A percentile compares a stretch with the other conserved stretches of the same genome.
These are phyloP conservation scores for Hippocampus abdominalis DNA, from an alignment of 2,113 vertebrate genomes.

Conservation along the genomic window DNA sequence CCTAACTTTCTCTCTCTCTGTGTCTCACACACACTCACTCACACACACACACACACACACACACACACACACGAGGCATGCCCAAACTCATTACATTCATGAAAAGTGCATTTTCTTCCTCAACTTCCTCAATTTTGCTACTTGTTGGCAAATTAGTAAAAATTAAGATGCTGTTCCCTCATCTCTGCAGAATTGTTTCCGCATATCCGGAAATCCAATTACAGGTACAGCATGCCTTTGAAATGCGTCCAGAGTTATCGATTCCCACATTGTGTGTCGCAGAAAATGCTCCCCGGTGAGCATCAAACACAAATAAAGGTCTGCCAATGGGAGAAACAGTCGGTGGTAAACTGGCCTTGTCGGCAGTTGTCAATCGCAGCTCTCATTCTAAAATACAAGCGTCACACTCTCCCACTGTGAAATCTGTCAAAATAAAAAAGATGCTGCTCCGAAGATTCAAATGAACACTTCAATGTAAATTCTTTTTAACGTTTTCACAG, in stretches of 20 bases:
- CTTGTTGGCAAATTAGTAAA: neutral
- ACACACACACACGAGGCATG: too few relatives aligned
- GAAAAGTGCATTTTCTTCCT: neutral
- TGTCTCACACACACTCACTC: neutral
- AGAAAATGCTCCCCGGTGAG: neutral
- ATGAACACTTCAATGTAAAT: neutral
- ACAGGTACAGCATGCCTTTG: neutral
- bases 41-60: neutral
- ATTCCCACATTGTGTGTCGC: neutral
- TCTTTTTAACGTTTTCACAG: too few relatives aligned
- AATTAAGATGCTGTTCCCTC: neutral
- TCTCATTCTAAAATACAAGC: constrained; percentile 7
- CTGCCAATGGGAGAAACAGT: neutral
- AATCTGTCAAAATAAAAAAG: neutral
- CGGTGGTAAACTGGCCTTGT: neutral
- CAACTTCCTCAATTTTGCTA: neutral
- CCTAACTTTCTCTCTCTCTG: neutral
- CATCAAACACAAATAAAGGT: neutral
- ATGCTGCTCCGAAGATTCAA: neutral
- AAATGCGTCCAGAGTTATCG: neutral
- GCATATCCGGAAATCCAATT: neutral
- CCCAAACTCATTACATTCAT: neutral
- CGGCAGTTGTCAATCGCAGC: neutral
- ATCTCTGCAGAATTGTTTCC: neutral
- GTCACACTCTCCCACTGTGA: neutral